A percentile compares a stretch with the other conserved stretches of the same genome.
These are phyloP conservation scores for Mormyrus hasselquistii DNA, from an alignment of 2,797 vertebrate species.

Conservation along the genomic window DNA sequence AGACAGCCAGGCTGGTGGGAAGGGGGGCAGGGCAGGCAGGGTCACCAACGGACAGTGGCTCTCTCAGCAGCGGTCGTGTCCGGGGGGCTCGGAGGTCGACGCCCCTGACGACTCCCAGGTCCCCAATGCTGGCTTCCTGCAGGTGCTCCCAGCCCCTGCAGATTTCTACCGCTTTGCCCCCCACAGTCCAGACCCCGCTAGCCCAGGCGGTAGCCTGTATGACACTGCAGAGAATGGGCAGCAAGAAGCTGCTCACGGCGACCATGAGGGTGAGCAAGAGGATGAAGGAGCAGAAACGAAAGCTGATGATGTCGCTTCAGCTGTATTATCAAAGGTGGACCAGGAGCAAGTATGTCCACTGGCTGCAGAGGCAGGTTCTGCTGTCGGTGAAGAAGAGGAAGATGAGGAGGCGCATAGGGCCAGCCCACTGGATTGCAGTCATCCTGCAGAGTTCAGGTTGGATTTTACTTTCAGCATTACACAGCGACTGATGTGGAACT, in stretches of 20 bases:
- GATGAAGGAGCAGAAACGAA: constrained; percentile 47
- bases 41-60: constrained; percentile 35
- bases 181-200: constrained; percentile 80
- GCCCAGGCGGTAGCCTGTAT: constrained; percentile 85
- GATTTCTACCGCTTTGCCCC: constrained; percentile 88
- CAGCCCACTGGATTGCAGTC: constrained; percentile 66
- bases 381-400: constrained; percentile 38
- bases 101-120: constrained; percentile 63
- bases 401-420: constrained; percentile 56
- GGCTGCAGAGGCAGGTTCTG: constrained; percentile 19
- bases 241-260: constrained; percentile 78
- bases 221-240: constrained; percentile 87
- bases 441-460: constrained; percentile 91
- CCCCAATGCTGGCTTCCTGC: constrained; percentile 53
- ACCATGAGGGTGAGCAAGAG: constrained; percentile 72
- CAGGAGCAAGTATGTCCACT: not conserved
- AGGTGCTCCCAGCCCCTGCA: constrained; percentile 67
- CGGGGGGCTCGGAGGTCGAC: constrained; percentile 67
- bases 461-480: not conserved
- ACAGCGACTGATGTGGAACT: not conserved
- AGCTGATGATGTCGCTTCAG: constrained; percentile 45
- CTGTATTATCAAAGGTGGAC: constrained; percentile 30
- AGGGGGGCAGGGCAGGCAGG: constrained; percentile 18
- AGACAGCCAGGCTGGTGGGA: constrained; percentile 57
- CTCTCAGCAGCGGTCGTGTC: constrained; percentile 84